Conservation (phyloP, 2,888 invertebrate species). For the Cantharis flavilabris region DNA sequence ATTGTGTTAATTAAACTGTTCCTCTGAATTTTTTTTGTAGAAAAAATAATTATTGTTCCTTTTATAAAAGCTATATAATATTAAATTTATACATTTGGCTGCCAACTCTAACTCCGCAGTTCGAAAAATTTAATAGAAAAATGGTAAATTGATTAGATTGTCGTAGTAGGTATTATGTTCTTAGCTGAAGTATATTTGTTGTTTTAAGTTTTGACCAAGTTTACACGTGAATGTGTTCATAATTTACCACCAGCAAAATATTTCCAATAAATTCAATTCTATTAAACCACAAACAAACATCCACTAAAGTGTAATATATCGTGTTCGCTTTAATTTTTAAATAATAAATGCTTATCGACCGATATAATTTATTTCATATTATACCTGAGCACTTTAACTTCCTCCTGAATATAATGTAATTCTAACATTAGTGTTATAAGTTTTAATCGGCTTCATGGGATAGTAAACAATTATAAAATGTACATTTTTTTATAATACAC, state of each 20-base stretch:
- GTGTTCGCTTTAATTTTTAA: neutral
- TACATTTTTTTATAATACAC: neutral
- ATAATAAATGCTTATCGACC: neutral
- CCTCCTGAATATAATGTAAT: neutral
- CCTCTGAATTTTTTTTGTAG: too few species aligned
- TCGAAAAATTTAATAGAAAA: too few species aligned
- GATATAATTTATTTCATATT: neutral
- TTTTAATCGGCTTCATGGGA: neutral
- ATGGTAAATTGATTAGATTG: too few species aligned
- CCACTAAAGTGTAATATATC: neutral
- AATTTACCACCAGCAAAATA: neutral
- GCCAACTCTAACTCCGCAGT: too few species aligned
- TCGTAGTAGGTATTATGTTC: too few species aligned
- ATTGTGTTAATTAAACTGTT: too few species aligned
- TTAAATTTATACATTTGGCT: too few species aligned
- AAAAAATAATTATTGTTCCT: too few species aligned
- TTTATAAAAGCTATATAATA: too few species aligned
- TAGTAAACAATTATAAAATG: neutral
- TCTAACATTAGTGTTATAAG: neutral
- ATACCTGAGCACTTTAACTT: neutral
- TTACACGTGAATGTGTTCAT: neutral
- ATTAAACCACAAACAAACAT: neutral
- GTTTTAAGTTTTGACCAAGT: neutral
- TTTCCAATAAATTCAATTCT: neutral
- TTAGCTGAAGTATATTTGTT: too few species aligned